phyloP scores from a whole-genome alignment of 2,888 invertebrate species.

The Diloba caeruleocephala region DNA sequence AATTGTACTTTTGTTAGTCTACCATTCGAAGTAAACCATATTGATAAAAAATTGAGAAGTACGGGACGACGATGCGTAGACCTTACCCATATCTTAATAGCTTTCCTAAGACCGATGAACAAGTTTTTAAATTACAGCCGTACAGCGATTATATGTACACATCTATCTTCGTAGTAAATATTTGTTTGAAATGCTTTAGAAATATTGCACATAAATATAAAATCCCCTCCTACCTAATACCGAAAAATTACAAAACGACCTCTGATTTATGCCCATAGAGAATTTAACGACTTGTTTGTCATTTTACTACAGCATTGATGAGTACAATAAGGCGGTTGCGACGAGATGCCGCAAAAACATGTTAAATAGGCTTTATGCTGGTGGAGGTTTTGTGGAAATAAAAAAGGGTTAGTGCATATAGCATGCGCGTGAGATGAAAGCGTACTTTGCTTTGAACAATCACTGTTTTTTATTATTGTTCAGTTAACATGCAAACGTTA shows the following conservation, averaged over 20 bases:
- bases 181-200: slow-evolving; percentile 39
- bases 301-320: slow-evolving; percentile 72
- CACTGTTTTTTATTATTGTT: slow-evolving; percentile 43
- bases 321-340: slow-evolving; percentile 67
- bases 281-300: slow-evolving; percentile 72
- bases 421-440: slow-evolving; percentile 39
- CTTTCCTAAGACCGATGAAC: slow-evolving; percentile 23
- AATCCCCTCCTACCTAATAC: slow-evolving; percentile 49
- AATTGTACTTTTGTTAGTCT: background rate
- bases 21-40: background rate
- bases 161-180: slow-evolving; percentile 27
- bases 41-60: slow-evolving; percentile 4
- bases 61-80: background rate
- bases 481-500: slow-evolving; percentile 48
- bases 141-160: slow-evolving; percentile 12
- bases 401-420: slow-evolving; percentile 48
- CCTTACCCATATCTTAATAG: slow-evolving; percentile 8
- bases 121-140: slow-evolving; percentile 24
- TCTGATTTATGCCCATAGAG: slow-evolving; percentile 71
- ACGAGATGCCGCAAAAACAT: slow-evolving; percentile 68
- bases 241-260: slow-evolving; percentile 56
- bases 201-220: slow-evolving; percentile 49
- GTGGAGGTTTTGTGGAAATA: slow-evolving; percentile 55
- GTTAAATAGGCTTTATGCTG: slow-evolving; percentile 65
- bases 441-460: slow-evolving; percentile 47